phyloP scores from a whole-genome alignment of 2,888 invertebrate genomes.

The Zygogramma bicolorata region DNA sequence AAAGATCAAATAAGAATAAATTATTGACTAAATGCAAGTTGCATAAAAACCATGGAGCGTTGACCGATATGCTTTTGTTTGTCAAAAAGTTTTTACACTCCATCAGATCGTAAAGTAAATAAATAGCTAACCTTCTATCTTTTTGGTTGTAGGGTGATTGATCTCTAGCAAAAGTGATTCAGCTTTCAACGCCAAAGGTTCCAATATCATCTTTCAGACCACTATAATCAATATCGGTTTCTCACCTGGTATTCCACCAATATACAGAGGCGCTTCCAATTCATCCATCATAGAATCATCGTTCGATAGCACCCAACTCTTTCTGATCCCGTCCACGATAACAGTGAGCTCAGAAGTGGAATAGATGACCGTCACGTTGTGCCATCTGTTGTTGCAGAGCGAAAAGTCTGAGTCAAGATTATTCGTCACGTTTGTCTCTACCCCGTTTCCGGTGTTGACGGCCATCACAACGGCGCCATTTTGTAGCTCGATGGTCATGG shows the following conservation, averaged over 20 bases:
- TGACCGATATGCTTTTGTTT: too few relatives aligned
- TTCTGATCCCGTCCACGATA: slow-evolving; percentile 75
- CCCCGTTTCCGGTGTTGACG: slow-evolving; percentile 73
- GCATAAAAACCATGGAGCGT: too few relatives aligned
- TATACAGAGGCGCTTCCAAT: slow-evolving; percentile 76
- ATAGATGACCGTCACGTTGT: slow-evolving; percentile 81
- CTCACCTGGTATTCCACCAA: slow-evolving; percentile 87
- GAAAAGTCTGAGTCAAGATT: slow-evolving; percentile 74
- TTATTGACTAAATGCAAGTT: too few relatives aligned
- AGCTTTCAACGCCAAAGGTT: too few relatives aligned
- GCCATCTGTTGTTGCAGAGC: slow-evolving; percentile 91
- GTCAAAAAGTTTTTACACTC: too few relatives aligned
- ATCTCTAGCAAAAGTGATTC: too few relatives aligned
- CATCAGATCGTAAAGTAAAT: too few relatives aligned
- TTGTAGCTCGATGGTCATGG: slow-evolving; percentile 83
- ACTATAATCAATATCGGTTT: too few relatives aligned
- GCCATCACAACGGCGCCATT: slow-evolving; percentile 84
- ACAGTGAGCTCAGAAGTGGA: slow-evolving; percentile 78
- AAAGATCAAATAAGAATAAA: too few relatives aligned
- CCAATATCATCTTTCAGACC: too few relatives aligned
- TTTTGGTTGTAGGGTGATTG: too few relatives aligned
- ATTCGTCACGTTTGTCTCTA: slow-evolving; percentile 76
- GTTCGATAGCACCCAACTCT: slow-evolving; percentile 69
- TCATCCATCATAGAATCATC: slow-evolving; percentile 64
- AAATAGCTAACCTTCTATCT: too few relatives aligned